A percentile compares a stretch with the other conserved stretches of the same genome.
Evolutionary conservation across 2,113 vertebrate species (phyloP).

Genomic region (Dicaeum eximium): DNA sequence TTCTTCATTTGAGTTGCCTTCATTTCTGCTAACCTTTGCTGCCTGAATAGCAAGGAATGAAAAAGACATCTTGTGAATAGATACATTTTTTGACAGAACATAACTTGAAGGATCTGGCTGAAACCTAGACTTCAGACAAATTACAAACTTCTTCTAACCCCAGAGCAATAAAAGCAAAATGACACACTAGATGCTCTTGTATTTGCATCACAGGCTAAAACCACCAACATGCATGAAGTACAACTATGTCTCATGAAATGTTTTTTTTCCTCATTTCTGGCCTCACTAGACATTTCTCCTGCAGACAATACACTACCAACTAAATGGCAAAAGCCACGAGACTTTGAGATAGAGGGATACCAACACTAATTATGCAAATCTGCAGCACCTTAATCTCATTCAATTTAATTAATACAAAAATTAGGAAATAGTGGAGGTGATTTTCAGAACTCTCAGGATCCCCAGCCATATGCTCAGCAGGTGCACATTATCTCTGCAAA

Average conservation of each 20-base stretch:
- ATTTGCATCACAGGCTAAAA: background rate
- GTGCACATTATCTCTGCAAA: background rate
- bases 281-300: background rate
- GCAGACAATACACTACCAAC: background rate
- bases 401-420: background rate
- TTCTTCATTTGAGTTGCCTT: slow-evolving; percentile 86
- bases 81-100: background rate
- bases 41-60: slow-evolving; percentile 68
- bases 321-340: background rate
- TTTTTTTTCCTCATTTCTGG: background rate
- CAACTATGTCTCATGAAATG: background rate
- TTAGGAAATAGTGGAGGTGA: background rate
- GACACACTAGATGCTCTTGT: background rate
- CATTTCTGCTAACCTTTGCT: slow-evolving; percentile 91
- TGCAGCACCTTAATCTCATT: background rate
- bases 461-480: background rate
- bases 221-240: background rate
- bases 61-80: background rate
- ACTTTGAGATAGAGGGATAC: background rate
- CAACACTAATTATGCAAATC: background rate
- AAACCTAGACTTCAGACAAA: background rate
- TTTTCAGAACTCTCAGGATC: background rate
- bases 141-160: background rate
- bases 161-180: background rate
- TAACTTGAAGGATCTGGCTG: background rate